phyloP scores from a whole-genome alignment of 2,113 vertebrate genomes.

The Puffinus mauretanicus region DNA sequence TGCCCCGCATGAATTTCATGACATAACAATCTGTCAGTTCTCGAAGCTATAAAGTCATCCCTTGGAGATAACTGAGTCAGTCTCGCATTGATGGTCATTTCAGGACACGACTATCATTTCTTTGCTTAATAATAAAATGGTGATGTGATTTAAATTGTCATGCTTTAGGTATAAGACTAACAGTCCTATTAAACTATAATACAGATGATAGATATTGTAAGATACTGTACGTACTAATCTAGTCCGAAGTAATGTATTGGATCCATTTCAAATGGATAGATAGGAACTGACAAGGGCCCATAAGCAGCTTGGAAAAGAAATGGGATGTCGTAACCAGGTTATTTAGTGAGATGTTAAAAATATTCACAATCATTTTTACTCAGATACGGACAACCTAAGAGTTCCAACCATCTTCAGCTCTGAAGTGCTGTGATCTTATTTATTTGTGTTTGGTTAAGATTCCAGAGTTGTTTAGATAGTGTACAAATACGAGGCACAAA shows the following conservation, averaged over 20 bases:
- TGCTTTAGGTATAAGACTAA: neutral
- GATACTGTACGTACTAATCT: neutral
- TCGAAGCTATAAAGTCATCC: neutral
- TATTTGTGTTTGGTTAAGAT: neutral
- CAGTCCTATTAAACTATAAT: conserved; percentile 4
- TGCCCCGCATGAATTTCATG: conserved; percentile 8
- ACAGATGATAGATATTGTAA: neutral
- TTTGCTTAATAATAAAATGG: conserved; percentile 7
- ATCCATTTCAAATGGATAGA: neutral
- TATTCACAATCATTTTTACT: neutral
- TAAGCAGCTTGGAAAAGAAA: neutral
- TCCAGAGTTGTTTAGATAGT: neutral
- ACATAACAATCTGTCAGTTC: conserved; percentile 4
- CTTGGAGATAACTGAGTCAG: neutral
- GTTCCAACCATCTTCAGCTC: neutral
- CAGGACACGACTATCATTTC: neutral
- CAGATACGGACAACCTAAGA: neutral
- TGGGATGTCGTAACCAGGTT: neutral
- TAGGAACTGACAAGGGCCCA: neutral
- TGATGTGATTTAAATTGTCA: neutral
- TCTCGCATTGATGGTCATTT: neutral
- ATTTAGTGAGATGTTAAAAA: neutral
- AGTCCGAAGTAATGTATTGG: neutral
- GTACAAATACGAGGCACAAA: neutral
- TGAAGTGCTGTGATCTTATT: neutral